Percentiles rank a stretch among this genome's conserved stretches.
Evolutionary conservation across 2,113 vertebrate species (phyloP).

Genomic region (Ailuropoda melanoleuca): DNA sequence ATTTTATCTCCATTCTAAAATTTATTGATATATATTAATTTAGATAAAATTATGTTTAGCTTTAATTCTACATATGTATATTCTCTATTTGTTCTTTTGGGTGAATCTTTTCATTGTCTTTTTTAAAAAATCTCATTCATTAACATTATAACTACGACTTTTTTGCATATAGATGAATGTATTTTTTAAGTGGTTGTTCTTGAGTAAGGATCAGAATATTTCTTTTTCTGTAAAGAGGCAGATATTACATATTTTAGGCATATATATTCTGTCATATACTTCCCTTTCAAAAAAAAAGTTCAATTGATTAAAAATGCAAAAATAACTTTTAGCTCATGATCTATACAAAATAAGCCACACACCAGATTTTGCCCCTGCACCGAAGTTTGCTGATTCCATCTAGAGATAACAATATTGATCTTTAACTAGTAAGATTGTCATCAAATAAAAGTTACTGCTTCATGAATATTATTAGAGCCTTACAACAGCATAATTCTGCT

Average conservation of each 20-base stretch:
- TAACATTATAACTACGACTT: neutral
- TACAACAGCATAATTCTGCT: neutral
- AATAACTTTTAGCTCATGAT: neutral
- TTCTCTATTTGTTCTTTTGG: neutral
- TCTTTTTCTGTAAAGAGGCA: neutral
- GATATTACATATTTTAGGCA: neutral
- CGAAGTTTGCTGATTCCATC: neutral
- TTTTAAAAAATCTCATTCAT: neutral
- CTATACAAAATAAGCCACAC: neutral
- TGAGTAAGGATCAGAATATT: neutral
- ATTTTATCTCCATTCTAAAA: neutral
- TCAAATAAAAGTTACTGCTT: neutral
- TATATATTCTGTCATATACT: neutral
- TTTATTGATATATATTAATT: neutral
- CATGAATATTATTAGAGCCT: neutral
- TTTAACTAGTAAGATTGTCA: neutral
- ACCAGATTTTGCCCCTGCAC: neutral
- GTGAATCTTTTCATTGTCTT: neutral
- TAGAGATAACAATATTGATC: neutral
- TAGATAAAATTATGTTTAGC: neutral
- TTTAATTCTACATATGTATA: neutral
- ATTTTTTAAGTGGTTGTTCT: neutral
- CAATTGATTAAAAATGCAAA: neutral
- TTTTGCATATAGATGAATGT: neutral
- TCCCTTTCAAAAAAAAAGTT: neutral